Evolutionary conservation across 2,888 invertebrate genomes (phyloP), one percentile per base, ranked within the genome.

Genomic region (Spilosoma lubricipeda): DNA sequence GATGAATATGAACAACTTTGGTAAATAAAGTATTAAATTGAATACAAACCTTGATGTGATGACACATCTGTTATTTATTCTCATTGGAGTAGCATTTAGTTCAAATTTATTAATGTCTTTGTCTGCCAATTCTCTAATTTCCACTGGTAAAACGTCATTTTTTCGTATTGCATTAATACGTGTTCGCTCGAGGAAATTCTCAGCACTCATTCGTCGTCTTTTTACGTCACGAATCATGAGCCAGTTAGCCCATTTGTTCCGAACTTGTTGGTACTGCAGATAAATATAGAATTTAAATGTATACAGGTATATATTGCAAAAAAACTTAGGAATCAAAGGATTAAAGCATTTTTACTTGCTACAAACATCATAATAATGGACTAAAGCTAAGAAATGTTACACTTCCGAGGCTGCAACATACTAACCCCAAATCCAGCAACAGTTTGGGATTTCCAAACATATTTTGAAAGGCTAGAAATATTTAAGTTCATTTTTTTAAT

Each of bases 191-290:
- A 97, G 96, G 66, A 97, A 98, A 90, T 97, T 96, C 89, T 98
- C 97, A 63, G 97, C 97, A 0, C 97, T 97, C 88, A 97, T 95
- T 86, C 97, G 97, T 72, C 99, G 96, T 52, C 98, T 96, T 89
- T 98, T 98, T 0, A 98, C 98, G 91, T 99, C 99, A 79, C 98
- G 96, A 68, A 97, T 96, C 98, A 99, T 99, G 88, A 97, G 96
- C 96, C 97, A 97, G 90, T 98, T 98, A 0, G 97, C 97, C 97
- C 97, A 99, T 95, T 98, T 97, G 67, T 96, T 96, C 59, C 98
- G 96, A 23, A 97, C 95, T 96, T 97, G 97, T 90, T 97, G 97
- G 71, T 96, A 93, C 97, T 98, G 85, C 72, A 94, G 89, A 39
- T 15, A 27, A 63, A 63, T 45, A 39, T 7, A 67, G 18, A 67